Evolutionary conservation across 35 echinoderm and acorn worm genomes (phyloP).

Genomic region (Ophioderma brevispina): DNA sequence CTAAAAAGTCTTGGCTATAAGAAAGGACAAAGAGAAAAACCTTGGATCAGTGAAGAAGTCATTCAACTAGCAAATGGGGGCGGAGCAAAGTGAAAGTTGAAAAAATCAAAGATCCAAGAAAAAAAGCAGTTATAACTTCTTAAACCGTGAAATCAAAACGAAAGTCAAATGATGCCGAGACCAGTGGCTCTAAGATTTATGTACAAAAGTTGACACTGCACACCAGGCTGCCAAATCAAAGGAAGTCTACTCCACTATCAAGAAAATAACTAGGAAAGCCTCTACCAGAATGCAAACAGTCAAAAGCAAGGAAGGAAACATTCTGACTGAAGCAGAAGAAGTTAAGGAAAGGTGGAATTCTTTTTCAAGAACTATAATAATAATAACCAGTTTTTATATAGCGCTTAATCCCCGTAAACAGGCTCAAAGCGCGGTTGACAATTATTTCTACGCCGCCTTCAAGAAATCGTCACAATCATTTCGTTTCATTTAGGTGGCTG

Average conservation of each 20-base stretch:
- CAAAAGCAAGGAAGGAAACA: constrained; percentile 20
- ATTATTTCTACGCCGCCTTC: too few relatives aligned
- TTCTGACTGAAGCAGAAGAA: neutral
- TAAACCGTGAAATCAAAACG: constrained; percentile 40
- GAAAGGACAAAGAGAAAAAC: constrained; percentile 16
- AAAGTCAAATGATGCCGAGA: constrained; percentile 47
- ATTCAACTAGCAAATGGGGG: neutral
- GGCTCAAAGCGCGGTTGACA: too few relatives aligned
- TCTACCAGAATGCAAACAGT: neutral
- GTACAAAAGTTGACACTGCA: neutral
- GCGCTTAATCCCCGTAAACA: too few relatives aligned
- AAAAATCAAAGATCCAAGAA: neutral
- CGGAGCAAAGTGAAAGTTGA: constrained; percentile 30
- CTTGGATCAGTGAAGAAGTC: constrained; percentile 40
- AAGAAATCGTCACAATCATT: too few relatives aligned
- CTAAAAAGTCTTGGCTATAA: constrained; percentile 22
- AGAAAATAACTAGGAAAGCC: neutral
- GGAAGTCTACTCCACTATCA: constrained; percentile 30
- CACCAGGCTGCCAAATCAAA: constrained; percentile 11
- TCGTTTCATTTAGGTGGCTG: too few relatives aligned
- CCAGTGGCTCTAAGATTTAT: constrained; percentile 19
- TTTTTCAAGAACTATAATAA: too few relatives aligned
- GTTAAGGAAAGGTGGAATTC: constrained; percentile 37
- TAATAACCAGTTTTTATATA: too few relatives aligned
- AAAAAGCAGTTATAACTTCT: constrained; percentile 30